Conservation (phyloP, 2,113 vertebrate genomes). For the Sakesphorus luctuosus region DNA sequence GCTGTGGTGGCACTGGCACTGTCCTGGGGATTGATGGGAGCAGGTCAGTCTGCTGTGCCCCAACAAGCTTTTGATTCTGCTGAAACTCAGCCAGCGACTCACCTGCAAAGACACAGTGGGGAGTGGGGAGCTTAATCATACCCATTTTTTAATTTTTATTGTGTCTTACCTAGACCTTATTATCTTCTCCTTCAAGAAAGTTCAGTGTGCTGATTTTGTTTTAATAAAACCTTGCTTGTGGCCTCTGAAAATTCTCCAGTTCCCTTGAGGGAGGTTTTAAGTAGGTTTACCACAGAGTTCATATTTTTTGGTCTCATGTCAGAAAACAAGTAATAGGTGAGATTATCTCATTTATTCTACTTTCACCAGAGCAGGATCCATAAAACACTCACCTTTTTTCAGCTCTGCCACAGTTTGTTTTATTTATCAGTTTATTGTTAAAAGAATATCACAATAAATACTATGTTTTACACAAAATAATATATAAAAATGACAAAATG, state of each 20-base stretch:
- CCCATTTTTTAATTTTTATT: background rate
- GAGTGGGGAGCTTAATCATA: background rate
- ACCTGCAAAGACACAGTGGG: background rate
- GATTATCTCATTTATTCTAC: background rate
- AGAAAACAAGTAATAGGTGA: background rate
- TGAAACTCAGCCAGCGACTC: background rate
- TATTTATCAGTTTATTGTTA: background rate
- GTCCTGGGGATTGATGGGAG: background rate
- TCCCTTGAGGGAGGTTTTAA: background rate
- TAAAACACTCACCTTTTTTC: background rate
- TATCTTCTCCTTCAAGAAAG: background rate
- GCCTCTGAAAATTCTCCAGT: background rate
- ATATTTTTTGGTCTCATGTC: background rate
- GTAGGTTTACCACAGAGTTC: background rate
- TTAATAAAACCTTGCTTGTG: background rate
- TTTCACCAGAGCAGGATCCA: background rate
- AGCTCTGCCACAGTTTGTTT: background rate
- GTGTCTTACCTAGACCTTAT: background rate
- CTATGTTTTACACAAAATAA: background rate
- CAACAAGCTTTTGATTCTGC: background rate
- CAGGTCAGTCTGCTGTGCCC: background rate
- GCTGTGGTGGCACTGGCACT: background rate
- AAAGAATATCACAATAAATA: background rate
- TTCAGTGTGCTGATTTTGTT: background rate
- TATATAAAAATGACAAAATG: background rate